A percentile compares a stretch with the other conserved stretches of the same genome.
Evolutionary conservation across 2,888 invertebrate species (phyloP).

Genomic region (Laothoe populi): DNA sequence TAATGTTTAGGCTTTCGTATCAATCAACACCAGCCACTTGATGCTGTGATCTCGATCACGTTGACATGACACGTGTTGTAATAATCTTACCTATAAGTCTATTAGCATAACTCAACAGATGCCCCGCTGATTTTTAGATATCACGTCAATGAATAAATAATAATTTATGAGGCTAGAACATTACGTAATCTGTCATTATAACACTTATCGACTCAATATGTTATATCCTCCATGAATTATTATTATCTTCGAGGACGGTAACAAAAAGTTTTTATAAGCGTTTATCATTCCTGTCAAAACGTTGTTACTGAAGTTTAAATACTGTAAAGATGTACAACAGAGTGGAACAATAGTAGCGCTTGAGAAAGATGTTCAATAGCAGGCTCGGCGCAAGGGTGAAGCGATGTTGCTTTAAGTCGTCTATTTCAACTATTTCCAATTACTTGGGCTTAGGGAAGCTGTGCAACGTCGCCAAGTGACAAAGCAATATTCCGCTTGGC

Average conservation of each 20-base stretch:
- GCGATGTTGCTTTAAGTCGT: constrained; percentile 69
- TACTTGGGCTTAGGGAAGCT: constrained; percentile 81
- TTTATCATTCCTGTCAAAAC: constrained; percentile 14
- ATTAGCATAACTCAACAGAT: constrained; percentile 38
- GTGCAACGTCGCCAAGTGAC: constrained; percentile 81
- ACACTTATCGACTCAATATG: neutral
- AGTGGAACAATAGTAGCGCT: constrained; percentile 16
- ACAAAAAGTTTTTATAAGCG: constrained; percentile 9
- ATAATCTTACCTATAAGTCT: constrained; percentile 36
- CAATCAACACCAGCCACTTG: constrained; percentile 44
- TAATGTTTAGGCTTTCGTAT: constrained; percentile 33
- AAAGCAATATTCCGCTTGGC: constrained; percentile 81
- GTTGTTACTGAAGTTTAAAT: constrained; percentile 11
- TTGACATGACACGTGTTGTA: constrained; percentile 41
- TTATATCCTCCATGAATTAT: neutral
- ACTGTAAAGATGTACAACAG: constrained; percentile 13
- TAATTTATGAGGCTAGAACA: neutral
- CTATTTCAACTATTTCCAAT: constrained; percentile 85
- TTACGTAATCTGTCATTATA: no score
- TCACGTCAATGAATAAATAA: constrained; percentile 2
- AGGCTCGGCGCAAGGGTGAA: constrained; percentile 37
- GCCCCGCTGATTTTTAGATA: constrained; percentile 24
- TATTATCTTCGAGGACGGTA: neutral
- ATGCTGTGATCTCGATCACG: constrained; percentile 41
- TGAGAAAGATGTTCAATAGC: constrained; percentile 26